Evolutionary conservation across 2,888 invertebrate genomes (phyloP), one percentile per base, ranked within the genome.

Genomic region (Cetonia aurata): DNA sequence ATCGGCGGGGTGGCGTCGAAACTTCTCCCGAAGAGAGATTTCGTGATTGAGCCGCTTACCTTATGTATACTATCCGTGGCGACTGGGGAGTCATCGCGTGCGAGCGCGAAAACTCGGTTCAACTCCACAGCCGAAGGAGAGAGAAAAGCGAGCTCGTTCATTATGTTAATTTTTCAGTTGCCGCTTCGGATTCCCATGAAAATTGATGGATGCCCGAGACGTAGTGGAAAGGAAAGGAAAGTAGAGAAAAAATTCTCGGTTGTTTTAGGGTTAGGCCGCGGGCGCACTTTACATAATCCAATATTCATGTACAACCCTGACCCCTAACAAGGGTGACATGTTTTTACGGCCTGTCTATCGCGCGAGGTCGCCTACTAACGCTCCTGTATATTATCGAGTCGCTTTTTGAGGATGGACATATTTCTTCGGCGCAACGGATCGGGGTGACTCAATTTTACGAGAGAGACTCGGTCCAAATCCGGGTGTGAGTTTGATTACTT

Each of bases 251-350:
- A 33, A 50, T 48, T n/a, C 31, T 62, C 48, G 33, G 48, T 48
- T 62, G 62, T 48, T 62, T 62, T 48, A 48, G 48, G 62, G 31
- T 48, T 60, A 60, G 69, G 33, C 50, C 71, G 53, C 48, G 66
- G 66, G 60, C 69, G 67, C 62, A 53, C 67, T 73, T 75, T 75
- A 69, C 74, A 73, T 77, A 76, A 77, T 78, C 74, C 75, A 76
- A 75, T 77, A 78, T 78, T 78, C 78, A 78, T 78, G 73, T 73
- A 76, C 73, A 73, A 46, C 71, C 71, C 68, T 67, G 69, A 73
- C 72, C 70, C 73, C 74, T 69, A 69, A 60, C 71, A 71, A 71
- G 74, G 74, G 75, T 71, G 73, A 74, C 72, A 74, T 72, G 71
- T 74, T 74, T 73, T 75, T 75, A 75, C 73, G 67, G 75, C 73